Evolutionary conservation across 1,140 invertebrate species (phyloP), one percentile per base, ranked within the genome.

Genomic region (Drosophila arizonae): DNA sequence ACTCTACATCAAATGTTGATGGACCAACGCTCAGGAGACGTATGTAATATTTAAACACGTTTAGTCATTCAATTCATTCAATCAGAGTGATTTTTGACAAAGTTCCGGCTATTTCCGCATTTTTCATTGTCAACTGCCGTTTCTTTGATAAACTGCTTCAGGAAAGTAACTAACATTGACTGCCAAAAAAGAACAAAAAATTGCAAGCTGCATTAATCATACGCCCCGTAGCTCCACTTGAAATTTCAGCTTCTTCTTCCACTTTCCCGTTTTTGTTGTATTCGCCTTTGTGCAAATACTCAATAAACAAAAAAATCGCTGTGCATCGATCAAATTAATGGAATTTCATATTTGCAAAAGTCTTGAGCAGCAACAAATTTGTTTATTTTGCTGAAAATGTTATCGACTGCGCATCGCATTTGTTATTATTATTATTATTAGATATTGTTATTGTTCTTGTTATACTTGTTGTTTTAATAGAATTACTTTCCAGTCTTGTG

Each of bases 311-410:
- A 50, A 55, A 21, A 57, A 66, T n/a, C 17, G 36, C 33, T 24
- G 15, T 71, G 64, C 72, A 71, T 72, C 65, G 68, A 79, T 81
- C 79, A 82, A 69, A 82, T 81, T 87, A 88, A 88, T 87, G 79
- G 79, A 82, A 87, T 88, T 79, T 79, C 72, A 79, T 77, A 82
- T 87, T 87, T 82, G 79, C 64, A 52, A 39, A 71, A 43, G 52
- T 36, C 46, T 67, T 26, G 6, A 54, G 21, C 54, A 30, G 10
- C 48, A 43, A 52, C 15, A 73, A 71, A 76, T 88, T 82, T 88
- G 82, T 79, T 73, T 76, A 70, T 87, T 52, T 58, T 67, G 60
- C 72, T 64, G 66, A 81, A 66, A 79, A 85, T 84, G 63, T 69
- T 88, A 87, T 77, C 76, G 79, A 76, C 73, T 76, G 15, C n/a